A percentile compares a stretch with the other conserved stretches of the same genome.
Evolutionary conservation across 2,113 vertebrate species (phyloP).

Genomic region (Xyliphius kryptos): DNA sequence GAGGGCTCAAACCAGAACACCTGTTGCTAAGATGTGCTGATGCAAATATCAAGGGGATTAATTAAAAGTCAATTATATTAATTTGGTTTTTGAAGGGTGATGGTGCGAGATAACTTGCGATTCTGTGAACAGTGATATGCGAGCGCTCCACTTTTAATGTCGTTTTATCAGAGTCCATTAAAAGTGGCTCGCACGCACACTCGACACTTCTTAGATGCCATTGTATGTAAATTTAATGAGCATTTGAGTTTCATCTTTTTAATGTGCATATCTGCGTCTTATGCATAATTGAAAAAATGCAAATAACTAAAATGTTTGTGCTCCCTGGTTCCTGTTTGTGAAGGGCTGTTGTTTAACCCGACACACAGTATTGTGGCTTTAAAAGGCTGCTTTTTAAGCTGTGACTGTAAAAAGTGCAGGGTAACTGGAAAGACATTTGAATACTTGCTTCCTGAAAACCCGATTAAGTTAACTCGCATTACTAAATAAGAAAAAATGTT

Average conservation of each 20-base stretch:
- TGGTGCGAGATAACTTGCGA: conserved; percentile 64
- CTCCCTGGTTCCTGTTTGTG: conserved; percentile 36
- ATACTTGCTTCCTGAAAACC: too few relatives aligned
- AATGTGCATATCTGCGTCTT: conserved; percentile 61
- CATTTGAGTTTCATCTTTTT: conserved; percentile 54
- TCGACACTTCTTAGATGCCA: conserved; percentile 57
- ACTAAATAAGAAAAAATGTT: too few relatives aligned
- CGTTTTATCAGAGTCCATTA: conserved; percentile 58
- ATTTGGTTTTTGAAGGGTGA: conserved; percentile 77
- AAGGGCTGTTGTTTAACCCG: conserved; percentile 5
- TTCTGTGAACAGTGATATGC: conserved; percentile 45
- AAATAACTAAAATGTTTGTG: conserved; percentile 57
- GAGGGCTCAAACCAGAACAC: conserved; percentile 67
- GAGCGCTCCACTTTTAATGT: conserved; percentile 48
- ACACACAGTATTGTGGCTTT: too few relatives aligned
- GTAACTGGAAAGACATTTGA: too few relatives aligned
- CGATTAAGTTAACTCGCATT: too few relatives aligned
- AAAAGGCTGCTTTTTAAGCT: too few relatives aligned
- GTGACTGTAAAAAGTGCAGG: too few relatives aligned
- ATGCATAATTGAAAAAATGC: conserved; percentile 68
- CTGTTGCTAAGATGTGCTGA: conserved; percentile 77
- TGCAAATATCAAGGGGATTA: conserved; percentile 90
- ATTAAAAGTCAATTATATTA: conserved; percentile 90
- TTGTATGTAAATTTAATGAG: conserved; percentile 62
- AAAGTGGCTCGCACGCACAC: conserved; percentile 39